Evolutionary conservation across 2,113 vertebrate genomes (phyloP).

Genomic region (Microtus richardsoni): DNA sequence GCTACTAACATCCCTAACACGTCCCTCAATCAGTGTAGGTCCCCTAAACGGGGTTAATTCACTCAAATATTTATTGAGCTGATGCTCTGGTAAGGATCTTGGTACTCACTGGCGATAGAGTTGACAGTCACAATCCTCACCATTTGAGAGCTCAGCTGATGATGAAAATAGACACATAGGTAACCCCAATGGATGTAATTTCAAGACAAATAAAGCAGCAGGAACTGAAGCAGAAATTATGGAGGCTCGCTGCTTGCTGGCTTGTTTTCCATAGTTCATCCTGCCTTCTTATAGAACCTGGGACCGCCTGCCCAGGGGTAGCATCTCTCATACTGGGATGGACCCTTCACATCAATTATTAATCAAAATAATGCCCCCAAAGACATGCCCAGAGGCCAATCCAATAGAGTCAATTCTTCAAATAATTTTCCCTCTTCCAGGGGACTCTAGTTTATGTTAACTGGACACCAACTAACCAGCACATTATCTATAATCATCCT

Average conservation of each 20-base stretch:
- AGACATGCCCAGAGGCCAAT: neutral
- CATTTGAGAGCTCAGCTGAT: conserved; percentile 68
- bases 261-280: neutral
- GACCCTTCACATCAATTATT: neutral
- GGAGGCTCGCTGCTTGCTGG: neutral
- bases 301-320: neutral
- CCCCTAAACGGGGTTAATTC: conserved; percentile 62
- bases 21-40: conserved; percentile 44
- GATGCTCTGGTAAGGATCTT: conserved; percentile 61
- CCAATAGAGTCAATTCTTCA: neutral
- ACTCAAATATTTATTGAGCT: conserved; percentile 71
- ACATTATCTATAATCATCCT: neutral
- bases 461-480: neutral
- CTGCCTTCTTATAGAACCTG: neutral
- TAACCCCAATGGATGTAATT: conserved; percentile 58
- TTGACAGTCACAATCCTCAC: conserved; percentile 58
- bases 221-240: neutral
- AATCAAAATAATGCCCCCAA: neutral
- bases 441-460: neutral
- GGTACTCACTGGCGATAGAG: conserved; percentile 64
- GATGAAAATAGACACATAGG: conserved; percentile 66
- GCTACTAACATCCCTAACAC: neutral
- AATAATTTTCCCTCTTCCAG: neutral
- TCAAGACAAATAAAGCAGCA: conserved; percentile 20
- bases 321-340: neutral